Base-by-base conservation (phyloP, 2,113 vertebrate genomes). In the Platysteira castanea region DNA sequence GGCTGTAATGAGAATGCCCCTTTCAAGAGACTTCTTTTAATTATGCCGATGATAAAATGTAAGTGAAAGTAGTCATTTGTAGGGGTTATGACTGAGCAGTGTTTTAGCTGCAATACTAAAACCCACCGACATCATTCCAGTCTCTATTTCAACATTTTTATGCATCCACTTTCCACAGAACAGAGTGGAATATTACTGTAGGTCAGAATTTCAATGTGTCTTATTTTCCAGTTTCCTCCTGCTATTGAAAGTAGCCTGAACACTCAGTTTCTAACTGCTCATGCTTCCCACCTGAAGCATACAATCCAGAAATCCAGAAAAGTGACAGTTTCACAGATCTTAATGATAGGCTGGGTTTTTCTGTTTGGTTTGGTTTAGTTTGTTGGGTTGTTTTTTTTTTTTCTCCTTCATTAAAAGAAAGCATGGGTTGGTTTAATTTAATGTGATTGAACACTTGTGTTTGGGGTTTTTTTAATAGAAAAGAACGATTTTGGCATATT, bases 21-120 rank as follows among this genome's bases (percentile, higher is more conserved):
- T 98, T 98, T 96, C 97, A 93, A 97, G 95, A 97, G 97, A 96
- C 90, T 96, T 95, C 94, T 94, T 94, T 96, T 97, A 98, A 98
- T 98, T 98, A 97, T 90, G 92, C 81, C 2, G 16, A 91, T 90
- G 87, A 96, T 98, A 95, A 97, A 95, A 97, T 90, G 78, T 91
- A 96, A 98, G 95, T 90, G 97, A 97, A 92, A 96, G 95, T 93
- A 94, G 92, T 97, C 95, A 96, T 98, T 97, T 97, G 96, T 63
- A 97, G 96, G 86, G 95, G 97, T 97, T 98, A 97, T 92, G 95
- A 95, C 94, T 95, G 83, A 97, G 89, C 92, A 89, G 91, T 67
- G 92, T 94, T 95, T 95, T 93, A 97, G 95, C 91, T 90, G 44
- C 96, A 96, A 96, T 87, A 94, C 69, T 93, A 82, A 96, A 97